These are phyloP conservation scores for Psittacula echo DNA, from an alignment of 2,797 vertebrate genomes.

Conservation along the genomic window DNA sequence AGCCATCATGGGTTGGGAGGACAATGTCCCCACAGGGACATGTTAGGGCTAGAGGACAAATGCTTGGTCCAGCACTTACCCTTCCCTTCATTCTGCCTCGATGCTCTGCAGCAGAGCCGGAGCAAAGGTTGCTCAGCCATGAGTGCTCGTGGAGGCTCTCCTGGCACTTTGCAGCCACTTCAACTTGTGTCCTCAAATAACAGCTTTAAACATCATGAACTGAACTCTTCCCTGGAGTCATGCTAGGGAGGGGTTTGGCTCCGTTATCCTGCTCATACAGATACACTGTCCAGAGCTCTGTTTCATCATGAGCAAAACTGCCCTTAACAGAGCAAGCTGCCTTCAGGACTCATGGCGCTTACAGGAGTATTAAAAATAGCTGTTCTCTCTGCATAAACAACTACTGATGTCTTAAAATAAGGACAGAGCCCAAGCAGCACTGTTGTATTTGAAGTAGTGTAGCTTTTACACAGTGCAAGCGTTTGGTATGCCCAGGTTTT, in stretches of 20 bases:
- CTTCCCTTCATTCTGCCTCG: not conserved
- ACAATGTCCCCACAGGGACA: not conserved
- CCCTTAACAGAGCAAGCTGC: not conserved
- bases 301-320: conserved; percentile 7
- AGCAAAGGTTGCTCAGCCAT: not conserved
- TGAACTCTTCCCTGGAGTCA: conserved; percentile 39
- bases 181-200: conserved; percentile 4
- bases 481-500: not conserved
- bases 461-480: not conserved
- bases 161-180: not conserved
- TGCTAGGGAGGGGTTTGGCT: conserved; percentile 21
- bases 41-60: not conserved
- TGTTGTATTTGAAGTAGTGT: not conserved
- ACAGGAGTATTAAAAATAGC: conserved; percentile 54
- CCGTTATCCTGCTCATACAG: not conserved
- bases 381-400: conserved; percentile 31
- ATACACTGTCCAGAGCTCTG: conserved; percentile 11
- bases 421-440: not conserved
- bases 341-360: not conserved
- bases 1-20: not conserved
- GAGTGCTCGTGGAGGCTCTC: not conserved
- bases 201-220: not conserved
- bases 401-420: conserved; percentile 26
- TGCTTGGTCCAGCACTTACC: not conserved
- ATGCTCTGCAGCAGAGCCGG: not conserved